Evolutionary conservation across 37 sponge, comb jelly and placozoan genomes (phyloP), one percentile per base, ranked within the genome.

Genomic region (Geodia barretti): DNA sequence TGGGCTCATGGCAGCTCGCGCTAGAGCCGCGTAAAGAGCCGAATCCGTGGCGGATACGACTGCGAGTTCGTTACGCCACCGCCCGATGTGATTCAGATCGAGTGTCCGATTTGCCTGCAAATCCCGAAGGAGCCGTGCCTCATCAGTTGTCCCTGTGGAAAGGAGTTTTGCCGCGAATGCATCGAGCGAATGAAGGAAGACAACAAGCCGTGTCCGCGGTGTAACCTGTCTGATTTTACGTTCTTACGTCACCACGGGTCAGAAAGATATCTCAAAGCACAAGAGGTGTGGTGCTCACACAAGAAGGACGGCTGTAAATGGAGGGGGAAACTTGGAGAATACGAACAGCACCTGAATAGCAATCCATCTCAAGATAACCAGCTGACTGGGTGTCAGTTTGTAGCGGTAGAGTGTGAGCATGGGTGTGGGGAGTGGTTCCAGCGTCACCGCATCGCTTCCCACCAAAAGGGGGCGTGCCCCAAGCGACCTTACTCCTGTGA

Each of bases 81-180:
- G 4, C 77, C 77, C 3, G 41, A 68, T 21, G 58, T 76, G 29
- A 5, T 87, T 21, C 81, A 87, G 36, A 79, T 39, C 7, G 87
- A 80, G 68, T 80, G 81, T 70, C 42, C 87, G 11, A 63, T 85
- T 34, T 85, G 86, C 33, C 64, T 85, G 0, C 79, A 39, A 9
- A 78, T 78, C 33, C 79, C 78, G 9, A 38, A 62, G 7, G 62
- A 78, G 54, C 86, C 86, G 2, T 62, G 77, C 35, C 73, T 85
- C 42, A 78, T 85, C 37, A 78, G 86, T 71, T 85, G 86, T 34
- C n/a, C n/a, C n/a, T 85, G 86, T 64, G 86, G 86, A 41, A 79
- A 85, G 62, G 78, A 85, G 71, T 85, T 62, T 73, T 85, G 86
- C 36, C 36, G 63, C 7, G 63, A 24, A 3, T 85, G 86, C 28